These are phyloP conservation scores for Apogon talboti DNA, from an alignment of 2,797 vertebrate genomes.

Conservation along the genomic window DNA sequence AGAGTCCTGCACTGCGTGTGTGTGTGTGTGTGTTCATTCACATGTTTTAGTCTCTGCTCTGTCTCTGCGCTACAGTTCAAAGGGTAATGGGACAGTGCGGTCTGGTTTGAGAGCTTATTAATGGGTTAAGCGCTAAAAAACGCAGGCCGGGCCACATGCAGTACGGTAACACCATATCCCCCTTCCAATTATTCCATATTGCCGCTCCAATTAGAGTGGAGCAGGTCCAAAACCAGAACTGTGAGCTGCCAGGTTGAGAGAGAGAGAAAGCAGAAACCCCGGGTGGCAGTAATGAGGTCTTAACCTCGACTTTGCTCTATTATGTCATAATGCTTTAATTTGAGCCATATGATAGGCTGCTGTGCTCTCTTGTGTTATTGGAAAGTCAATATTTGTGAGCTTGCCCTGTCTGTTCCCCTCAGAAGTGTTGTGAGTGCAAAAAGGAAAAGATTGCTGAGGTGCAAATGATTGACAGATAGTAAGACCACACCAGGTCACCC, in stretches of 20 bases:
- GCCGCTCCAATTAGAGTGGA: slow-evolving; percentile 74
- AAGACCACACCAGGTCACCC: slow-evolving; percentile 17
- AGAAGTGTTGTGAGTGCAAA: slow-evolving; percentile 47
- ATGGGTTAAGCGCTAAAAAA: slow-evolving; percentile 72
- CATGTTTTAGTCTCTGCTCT: slow-evolving; percentile 40
- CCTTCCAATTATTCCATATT: slow-evolving; percentile 73
- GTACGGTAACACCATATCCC: slow-evolving; percentile 54
- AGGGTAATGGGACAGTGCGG: slow-evolving; percentile 66
- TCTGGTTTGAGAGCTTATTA: slow-evolving; percentile 75
- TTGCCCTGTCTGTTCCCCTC: slow-evolving; percentile 47
- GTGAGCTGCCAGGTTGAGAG: slow-evolving; percentile 68
- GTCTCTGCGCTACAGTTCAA: slow-evolving; percentile 57
- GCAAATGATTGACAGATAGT: slow-evolving; percentile 44
- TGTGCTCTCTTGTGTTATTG: slow-evolving; percentile 68
- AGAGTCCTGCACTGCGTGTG: slow-evolving; percentile 13
- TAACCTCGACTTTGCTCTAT: slow-evolving; percentile 76
- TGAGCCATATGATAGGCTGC: slow-evolving; percentile 76
- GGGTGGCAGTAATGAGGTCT: slow-evolving; percentile 81
- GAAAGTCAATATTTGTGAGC: slow-evolving; percentile 76
- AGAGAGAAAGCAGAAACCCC: slow-evolving; percentile 76
- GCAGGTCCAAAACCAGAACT: slow-evolving; percentile 70
- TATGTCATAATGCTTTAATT: slow-evolving; percentile 83
- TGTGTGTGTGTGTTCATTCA: slow-evolving; percentile 45
- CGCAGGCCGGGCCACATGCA: slow-evolving; percentile 52
- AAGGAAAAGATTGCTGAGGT: slow-evolving; percentile 28